phyloP scores from a whole-genome alignment of 2,888 invertebrate genomes.

The Hydrotaea diabolus region DNA sequence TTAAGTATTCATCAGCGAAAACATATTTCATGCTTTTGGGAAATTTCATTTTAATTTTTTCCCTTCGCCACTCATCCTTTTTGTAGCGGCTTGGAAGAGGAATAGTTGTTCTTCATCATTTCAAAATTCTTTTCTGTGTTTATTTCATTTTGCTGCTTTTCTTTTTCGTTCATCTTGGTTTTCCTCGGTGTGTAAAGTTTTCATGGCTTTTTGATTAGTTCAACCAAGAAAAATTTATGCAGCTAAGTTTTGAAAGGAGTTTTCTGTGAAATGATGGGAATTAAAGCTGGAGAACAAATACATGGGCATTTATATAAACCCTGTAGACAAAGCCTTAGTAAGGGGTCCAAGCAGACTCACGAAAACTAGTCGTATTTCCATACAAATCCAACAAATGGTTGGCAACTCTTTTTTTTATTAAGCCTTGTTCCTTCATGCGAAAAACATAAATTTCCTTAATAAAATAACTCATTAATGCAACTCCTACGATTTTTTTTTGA shows the following conservation, averaged over 20 bases:
- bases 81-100: conserved; percentile 25
- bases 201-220: conserved; percentile 76
- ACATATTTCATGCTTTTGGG: conserved; percentile 68
- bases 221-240: conserved; percentile 68
- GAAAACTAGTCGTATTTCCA: no score
- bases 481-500: no score
- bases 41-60: conserved; percentile 67
- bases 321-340: no score
- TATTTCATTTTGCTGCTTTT: conserved; percentile 9
- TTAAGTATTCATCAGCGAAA: conserved; percentile 68
- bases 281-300: no score
- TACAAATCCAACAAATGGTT: no score
- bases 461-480: no score
- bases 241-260: neutral
- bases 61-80: neutral
- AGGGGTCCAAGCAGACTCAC: no score
- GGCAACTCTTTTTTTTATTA: no score
- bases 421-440: no score
- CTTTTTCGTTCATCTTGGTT: no score
- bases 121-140: conserved; percentile 51
- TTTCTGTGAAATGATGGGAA: neutral
- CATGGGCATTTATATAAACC: no score
- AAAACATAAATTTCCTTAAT: no score
- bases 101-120: conserved; percentile 68
- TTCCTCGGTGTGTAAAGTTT: conserved; percentile 71